Conservation (phyloP, 1,140 invertebrate genomes). For the Battus philenor region DNA sequence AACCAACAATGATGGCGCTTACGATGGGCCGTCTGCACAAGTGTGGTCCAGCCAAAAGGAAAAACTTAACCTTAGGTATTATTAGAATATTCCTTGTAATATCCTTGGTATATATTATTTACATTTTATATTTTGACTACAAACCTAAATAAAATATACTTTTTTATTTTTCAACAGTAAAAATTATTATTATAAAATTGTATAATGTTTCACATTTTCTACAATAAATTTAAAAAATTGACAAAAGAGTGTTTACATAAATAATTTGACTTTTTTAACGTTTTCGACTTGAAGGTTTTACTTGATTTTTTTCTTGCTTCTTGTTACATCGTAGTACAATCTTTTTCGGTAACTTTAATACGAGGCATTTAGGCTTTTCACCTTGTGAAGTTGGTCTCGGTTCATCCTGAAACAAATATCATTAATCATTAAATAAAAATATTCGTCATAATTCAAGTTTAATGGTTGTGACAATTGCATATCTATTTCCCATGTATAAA, state of each 20-base stretch:
- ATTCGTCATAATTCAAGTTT: too few species aligned
- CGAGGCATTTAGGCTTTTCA: constrained; percentile 19
- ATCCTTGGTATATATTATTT: constrained; percentile 66
- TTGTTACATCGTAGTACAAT: constrained; percentile 38
- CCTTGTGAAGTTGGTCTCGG: constrained; percentile 10
- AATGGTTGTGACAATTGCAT: too few species aligned
- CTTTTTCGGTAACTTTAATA: constrained; percentile 35
- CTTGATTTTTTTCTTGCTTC: constrained; percentile 39
- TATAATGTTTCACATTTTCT: constrained; percentile 20
- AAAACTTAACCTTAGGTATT: constrained; percentile 76
- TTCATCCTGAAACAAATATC: constrained; percentile 27
- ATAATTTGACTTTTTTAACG: constrained; percentile 31
- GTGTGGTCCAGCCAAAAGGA: constrained; percentile 73
- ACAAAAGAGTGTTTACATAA: constrained; percentile 21
- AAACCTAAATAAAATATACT: constrained; percentile 40
- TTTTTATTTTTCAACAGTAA: not conserved
- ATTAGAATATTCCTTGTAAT: constrained; percentile 70
- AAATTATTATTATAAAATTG: constrained; percentile 13
- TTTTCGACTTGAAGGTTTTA: constrained; percentile 37
- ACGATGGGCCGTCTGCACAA: constrained; percentile 72
- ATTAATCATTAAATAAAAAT: too few species aligned
- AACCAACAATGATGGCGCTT: constrained; percentile 66
- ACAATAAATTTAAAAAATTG: constrained; percentile 21
- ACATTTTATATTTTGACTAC: constrained; percentile 67
- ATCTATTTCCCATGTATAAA: too few species aligned